Base-by-base conservation (phyloP, 2,113 vertebrate species). In the Alethe diademata region DNA sequence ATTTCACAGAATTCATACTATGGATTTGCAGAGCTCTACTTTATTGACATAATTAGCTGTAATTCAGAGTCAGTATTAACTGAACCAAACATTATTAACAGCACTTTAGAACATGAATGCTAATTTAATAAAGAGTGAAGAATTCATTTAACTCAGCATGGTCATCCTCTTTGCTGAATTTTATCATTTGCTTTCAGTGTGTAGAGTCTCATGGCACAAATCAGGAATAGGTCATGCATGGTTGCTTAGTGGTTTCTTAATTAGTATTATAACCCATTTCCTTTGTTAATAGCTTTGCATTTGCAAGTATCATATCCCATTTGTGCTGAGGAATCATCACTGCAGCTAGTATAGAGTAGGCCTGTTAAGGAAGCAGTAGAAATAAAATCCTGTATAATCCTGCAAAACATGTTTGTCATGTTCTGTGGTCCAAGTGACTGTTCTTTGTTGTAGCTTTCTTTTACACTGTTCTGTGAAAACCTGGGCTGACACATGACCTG, bases 211-310 rank as follows among this genome's bases (percentile, higher is more conserved):
- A 26, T 24, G 67, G 78, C 48, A 71, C 48, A 78, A 92, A 92
- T 92, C 75, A 88, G 81, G 47, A 94, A 62, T 22, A 90, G 88
- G 85, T 93, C 82, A 92, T 16, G 51, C 88, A 78, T 53, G 78
- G 67, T 60, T 92, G 64, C 82, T 92, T 90, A 78, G 67, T 74
- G 60, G 53, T 92, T 94, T 91, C 75, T 90, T 95, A 93, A 94
- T 96, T 95, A 86, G 64, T 79, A 88, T 90, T 82, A 88, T 75
- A 92, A 86, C 43, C n/a, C 69, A 84, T 90, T 95, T 94, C 19
- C 82, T 94, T 95, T 93, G 54, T 93, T 96, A 96, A 93, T 82
- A 88, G 50, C 53, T 94, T 86, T 90, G 74, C 81, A 71, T 93
- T 94, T 96, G 75, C 85, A 94, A 92, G 60, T 94, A 94, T 51